These are phyloP conservation scores for Trichonephila clavipes DNA, from an alignment of 1,140 invertebrate species.

Conservation along the genomic window DNA sequence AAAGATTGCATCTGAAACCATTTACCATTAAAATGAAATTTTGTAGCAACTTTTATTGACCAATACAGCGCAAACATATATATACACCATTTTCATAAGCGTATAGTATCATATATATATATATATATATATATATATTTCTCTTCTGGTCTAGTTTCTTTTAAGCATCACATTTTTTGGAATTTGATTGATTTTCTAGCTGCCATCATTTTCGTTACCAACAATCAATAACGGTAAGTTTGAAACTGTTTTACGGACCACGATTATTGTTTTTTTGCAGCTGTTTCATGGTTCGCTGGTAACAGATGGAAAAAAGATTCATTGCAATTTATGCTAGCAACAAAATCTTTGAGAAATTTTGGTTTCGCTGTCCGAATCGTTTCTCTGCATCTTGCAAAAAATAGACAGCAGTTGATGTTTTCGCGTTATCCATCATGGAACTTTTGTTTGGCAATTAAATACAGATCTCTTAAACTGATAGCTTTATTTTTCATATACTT, in stretches of 20 bases:
- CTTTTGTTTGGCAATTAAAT: background rate
- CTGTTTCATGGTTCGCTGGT: slow-evolving; percentile 32
- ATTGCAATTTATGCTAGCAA: slow-evolving; percentile 9
- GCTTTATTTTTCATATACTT: background rate
- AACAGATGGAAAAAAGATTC: slow-evolving; percentile 33
- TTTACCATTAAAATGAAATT: background rate
- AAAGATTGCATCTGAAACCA: background rate
- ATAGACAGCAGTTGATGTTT: background rate
- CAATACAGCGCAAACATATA: background rate
- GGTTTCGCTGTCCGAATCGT: background rate
- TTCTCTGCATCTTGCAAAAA: background rate
- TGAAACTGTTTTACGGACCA: slow-evolving; percentile 8
- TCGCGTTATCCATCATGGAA: background rate
- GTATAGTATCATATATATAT: background rate
- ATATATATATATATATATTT: background rate
- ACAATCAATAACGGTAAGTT: slow-evolving; percentile 22
- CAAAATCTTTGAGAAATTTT: slow-evolving; percentile 11
- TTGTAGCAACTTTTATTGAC: background rate
- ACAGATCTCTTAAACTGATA: background rate
- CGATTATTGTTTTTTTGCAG: slow-evolving; percentile 51
- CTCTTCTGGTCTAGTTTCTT: background rate
- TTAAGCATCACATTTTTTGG: slow-evolving; percentile 25
- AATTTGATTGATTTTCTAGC: slow-evolving; percentile 28
- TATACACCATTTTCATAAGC: background rate
- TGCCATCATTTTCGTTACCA: slow-evolving; percentile 26